These are phyloP conservation scores for Zonotrichia leucophrys DNA, from an alignment of 2,113 vertebrate genomes.

Conservation along the genomic window DNA sequence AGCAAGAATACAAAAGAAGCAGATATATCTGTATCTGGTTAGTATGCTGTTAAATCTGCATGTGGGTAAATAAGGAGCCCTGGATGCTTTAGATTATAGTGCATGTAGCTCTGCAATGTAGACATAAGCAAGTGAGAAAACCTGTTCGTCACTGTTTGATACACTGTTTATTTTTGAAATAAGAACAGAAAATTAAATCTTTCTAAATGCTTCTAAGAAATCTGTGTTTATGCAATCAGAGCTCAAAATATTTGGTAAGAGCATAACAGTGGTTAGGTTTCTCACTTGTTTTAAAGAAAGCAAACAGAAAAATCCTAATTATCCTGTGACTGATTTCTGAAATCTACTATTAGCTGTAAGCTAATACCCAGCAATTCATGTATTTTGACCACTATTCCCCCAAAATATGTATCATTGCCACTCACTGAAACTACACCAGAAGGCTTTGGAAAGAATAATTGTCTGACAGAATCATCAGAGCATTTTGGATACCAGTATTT, in stretches of 20 bases:
- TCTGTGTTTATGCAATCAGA: neutral
- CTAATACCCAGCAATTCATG: neutral
- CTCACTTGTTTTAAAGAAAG: neutral
- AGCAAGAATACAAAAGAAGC: constrained; percentile 46
- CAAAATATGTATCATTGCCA: neutral
- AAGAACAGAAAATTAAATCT: neutral
- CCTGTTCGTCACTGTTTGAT: neutral
- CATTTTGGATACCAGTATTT: neutral
- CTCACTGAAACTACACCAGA: neutral
- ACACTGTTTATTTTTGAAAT: neutral
- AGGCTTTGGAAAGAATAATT: neutral
- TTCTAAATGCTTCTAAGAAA: neutral
- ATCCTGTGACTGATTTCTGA: neutral
- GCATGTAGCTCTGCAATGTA: neutral
- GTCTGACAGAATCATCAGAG: neutral
- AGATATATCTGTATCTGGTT: constrained; percentile 62
- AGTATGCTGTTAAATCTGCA: constrained; percentile 21
- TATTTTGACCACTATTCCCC: neutral
- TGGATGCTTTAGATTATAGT: neutral
- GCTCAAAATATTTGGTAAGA: neutral
- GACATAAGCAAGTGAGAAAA: neutral
- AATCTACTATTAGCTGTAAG: neutral
- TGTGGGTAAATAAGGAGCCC: neutral
- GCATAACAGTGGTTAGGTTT: neutral
- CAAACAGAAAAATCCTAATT: neutral